These are phyloP conservation scores for Rotaria sp. DNA, from an alignment of 2,888 invertebrate genomes.

Conservation along the genomic window DNA sequence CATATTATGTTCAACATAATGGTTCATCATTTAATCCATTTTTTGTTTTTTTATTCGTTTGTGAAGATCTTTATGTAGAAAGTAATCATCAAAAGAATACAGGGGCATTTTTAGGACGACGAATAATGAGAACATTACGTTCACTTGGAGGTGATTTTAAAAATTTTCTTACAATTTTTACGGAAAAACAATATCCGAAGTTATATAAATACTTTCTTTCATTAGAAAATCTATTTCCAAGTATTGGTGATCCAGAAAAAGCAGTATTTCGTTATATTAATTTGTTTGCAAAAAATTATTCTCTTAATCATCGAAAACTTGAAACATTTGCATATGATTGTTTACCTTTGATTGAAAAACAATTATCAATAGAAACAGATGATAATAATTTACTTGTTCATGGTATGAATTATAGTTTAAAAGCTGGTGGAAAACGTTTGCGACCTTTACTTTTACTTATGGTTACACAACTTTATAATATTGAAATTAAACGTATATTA, in stretches of 20 bases:
- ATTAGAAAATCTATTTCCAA: not conserved
- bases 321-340: not conserved
- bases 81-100: not conserved
- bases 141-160: not conserved
- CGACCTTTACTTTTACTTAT: not conserved
- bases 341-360: not conserved
- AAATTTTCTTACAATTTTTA: not conserved
- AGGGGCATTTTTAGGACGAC: not conserved
- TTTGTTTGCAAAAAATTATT: not conserved
- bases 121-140: not conserved
- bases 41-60: not conserved
- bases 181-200: not conserved
- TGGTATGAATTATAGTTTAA: not conserved
- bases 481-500: not conserved
- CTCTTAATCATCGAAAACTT: not conserved
- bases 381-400: not conserved
- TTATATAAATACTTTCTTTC: not conserved
- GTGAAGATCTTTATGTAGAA: not conserved
- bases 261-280: not conserved
- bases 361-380: not conserved
- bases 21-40: not conserved
- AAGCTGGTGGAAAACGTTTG: slow-evolving; percentile 22
- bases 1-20: not conserved
- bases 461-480: not conserved
- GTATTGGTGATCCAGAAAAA: not conserved